Evolutionary conservation across 1,140 invertebrate genomes (phyloP).

Genomic region (Brachionus koreanus): DNA sequence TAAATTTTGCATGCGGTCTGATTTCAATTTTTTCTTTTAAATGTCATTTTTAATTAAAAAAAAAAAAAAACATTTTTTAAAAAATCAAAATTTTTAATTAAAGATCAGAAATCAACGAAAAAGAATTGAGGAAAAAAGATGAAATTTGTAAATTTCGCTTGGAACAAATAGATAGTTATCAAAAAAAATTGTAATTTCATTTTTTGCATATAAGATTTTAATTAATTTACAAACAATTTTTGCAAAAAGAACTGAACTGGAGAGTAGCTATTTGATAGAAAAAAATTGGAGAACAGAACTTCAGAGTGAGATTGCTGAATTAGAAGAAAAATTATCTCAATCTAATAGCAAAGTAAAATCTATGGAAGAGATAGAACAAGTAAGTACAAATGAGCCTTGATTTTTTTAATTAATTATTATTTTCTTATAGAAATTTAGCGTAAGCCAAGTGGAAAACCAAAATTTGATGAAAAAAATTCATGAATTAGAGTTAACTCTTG

Average conservation of each 20-base stretch:
- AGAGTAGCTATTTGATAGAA: constrained; percentile 82
- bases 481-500: constrained; percentile 85
- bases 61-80: too few species aligned
- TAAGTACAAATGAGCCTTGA: constrained; percentile 38
- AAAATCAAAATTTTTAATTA: too few species aligned
- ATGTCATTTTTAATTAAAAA: neutral
- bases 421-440: neutral
- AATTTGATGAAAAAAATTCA: constrained; percentile 66
- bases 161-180: constrained; percentile 20
- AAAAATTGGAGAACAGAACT: constrained; percentile 82
- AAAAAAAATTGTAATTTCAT: neutral
- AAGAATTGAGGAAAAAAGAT: constrained; percentile 17
- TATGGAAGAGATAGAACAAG: constrained; percentile 51
- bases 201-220: neutral
- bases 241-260: constrained; percentile 62
- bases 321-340: constrained; percentile 71
- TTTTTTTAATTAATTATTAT: neutral
- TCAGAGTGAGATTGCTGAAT: constrained; percentile 73
- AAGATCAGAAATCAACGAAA: neutral
- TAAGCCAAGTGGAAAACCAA: constrained; percentile 66
- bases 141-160: constrained; percentile 26
- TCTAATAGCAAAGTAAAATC: constrained; percentile 68
- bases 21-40: too few species aligned
- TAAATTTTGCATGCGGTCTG: too few species aligned
- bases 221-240: too few species aligned